These are phyloP conservation scores for Lithobates pipiens DNA, from an alignment of 2,797 vertebrate species.

Conservation along the genomic window DNA sequence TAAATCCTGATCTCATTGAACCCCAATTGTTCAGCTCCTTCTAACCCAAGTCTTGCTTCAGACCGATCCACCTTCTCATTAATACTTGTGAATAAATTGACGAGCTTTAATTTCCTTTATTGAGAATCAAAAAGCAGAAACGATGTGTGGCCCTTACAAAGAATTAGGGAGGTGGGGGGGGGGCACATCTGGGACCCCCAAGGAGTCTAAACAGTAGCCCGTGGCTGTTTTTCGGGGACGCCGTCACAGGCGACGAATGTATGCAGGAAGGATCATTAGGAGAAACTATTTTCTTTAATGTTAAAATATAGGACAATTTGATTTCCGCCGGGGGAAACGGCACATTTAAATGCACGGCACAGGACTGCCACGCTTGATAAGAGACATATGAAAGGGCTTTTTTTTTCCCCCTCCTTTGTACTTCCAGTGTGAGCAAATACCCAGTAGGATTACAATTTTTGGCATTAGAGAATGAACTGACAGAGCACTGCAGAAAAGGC, in stretches of 20 bases:
- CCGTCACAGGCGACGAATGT: neutral
- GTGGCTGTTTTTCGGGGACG: no score
- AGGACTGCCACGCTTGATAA: constrained; percentile 36
- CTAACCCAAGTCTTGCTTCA: no score
- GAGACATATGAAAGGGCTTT: neutral
- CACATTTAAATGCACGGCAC: constrained; percentile 38
- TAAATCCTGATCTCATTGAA: no score
- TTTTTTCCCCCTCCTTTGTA: constrained; percentile 19
- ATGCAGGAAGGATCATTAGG: neutral
- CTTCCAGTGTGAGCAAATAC: constrained; percentile 26
- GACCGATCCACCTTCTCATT: no score
- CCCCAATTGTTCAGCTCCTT: no score
- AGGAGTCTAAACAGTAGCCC: no score
- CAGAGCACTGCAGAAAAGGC: constrained; percentile 25
- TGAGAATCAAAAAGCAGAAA: no score
- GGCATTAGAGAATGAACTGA: neutral
- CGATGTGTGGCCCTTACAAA: no score
- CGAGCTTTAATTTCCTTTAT: no score
- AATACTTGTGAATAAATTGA: no score
- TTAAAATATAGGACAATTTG: constrained; percentile 44
- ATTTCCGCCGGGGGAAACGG: constrained; percentile 55
- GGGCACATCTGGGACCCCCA: no score
- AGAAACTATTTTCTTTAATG: constrained; percentile 33
- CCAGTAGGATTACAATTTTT: constrained; percentile 48
- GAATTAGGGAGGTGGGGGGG: no score